These are phyloP conservation scores for Sclerurus mexicanus DNA, from an alignment of 2,113 vertebrate species.

Conservation along the genomic window DNA sequence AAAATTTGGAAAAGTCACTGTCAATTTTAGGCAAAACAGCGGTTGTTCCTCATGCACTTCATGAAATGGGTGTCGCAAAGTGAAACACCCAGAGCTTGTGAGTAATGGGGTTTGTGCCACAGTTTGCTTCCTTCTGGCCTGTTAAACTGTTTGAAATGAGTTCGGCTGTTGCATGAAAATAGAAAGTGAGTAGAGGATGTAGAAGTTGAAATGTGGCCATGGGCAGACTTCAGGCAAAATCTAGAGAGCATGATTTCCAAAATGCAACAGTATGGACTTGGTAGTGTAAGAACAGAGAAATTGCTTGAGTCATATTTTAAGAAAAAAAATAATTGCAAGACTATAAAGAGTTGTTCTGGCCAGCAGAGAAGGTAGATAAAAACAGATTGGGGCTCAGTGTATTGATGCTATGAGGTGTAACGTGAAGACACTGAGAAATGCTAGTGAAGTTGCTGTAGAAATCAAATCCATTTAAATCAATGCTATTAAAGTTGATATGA, in stretches of 20 bases:
- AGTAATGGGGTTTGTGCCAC: not conserved
- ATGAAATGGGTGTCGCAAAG: not conserved
- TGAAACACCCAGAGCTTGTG: not conserved
- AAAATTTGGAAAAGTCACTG: not conserved
- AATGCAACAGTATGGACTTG: not conserved
- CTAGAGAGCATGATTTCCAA: rapidly evolving
- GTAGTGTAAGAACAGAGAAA: not conserved
- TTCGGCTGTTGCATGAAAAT: not conserved
- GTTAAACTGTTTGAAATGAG: not conserved
- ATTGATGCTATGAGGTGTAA: not conserved
- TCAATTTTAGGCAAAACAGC: not conserved
- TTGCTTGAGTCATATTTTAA: not conserved
- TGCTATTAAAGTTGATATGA: not conserved
- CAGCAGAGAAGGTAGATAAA: not conserved
- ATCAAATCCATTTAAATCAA: not conserved
- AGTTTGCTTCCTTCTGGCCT: not conserved
- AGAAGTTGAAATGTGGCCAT: not conserved
- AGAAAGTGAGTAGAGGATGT: not conserved
- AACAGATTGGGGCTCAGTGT: not conserved
- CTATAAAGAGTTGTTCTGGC: not conserved
- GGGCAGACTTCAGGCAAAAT: not conserved
- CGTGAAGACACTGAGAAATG: not conserved
- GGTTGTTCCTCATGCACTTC: not conserved
- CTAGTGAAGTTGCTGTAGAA: not conserved
- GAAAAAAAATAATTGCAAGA: not conserved